Conservation (phyloP, 2,113 vertebrate genomes). For the Merops nubicus region DNA sequence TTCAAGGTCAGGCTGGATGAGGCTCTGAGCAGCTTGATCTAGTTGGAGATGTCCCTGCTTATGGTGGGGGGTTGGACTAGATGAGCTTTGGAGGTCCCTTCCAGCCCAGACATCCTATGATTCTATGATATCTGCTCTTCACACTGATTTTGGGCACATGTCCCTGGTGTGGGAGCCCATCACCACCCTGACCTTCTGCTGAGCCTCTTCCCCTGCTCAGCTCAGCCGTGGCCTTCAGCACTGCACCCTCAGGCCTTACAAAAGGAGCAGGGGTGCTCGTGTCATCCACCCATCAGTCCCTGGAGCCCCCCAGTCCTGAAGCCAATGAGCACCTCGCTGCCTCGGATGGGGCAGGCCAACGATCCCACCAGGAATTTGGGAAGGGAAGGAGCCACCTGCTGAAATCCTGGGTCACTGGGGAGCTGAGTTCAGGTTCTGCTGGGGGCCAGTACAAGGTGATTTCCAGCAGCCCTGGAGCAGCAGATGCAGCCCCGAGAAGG, state of each 20-base stretch:
- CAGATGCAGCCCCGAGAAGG: background rate
- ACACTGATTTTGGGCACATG: background rate
- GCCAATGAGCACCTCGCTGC: background rate
- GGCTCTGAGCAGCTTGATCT: too few species aligned
- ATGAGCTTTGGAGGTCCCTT: too few species aligned
- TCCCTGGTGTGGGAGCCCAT: background rate
- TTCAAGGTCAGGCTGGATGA: too few species aligned
- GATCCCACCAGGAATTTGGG: background rate
- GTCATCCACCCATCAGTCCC: accelerated
- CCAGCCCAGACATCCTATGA: too few species aligned
- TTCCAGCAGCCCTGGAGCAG: too few species aligned
- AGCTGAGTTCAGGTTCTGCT: background rate
- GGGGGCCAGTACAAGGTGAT: accelerated
- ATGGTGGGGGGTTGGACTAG: too few species aligned
- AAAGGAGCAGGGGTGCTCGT: too few species aligned
- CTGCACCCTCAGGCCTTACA: background rate
- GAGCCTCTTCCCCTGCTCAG: background rate
- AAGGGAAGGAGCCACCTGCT: background rate
- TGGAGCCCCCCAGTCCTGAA: too few species aligned
- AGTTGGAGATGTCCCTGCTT: too few species aligned
- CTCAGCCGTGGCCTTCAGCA: background rate
- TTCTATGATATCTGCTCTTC: background rate
- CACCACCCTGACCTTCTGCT: background rate
- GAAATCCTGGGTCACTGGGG: background rate
- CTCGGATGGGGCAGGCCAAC: background rate